phyloP scores from a whole-genome alignment of 2,888 invertebrate species.

The Biston betularia region DNA sequence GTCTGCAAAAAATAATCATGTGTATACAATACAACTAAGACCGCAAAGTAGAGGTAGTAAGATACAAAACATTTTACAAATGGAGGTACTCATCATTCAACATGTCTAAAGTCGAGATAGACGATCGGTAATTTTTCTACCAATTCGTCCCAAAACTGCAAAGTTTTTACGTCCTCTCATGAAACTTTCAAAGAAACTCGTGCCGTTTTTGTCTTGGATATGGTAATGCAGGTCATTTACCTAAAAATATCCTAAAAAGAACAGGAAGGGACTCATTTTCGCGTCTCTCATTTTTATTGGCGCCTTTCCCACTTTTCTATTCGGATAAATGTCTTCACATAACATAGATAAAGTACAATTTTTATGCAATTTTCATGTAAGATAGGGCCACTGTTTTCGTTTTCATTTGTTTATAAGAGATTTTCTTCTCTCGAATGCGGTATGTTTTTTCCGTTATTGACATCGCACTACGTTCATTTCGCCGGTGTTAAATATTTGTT shows the following conservation, averaged over 20 bases:
- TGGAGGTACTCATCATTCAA: too few species aligned
- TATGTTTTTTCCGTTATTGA: too few species aligned
- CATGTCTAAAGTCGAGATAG: too few species aligned
- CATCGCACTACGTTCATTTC: too few species aligned
- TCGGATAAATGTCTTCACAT: background rate
- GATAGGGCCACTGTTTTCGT: too few species aligned
- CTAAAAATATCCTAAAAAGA: slow-evolving; percentile 5
- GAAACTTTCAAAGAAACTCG: slow-evolving; percentile 13
- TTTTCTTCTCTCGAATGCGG: too few species aligned
- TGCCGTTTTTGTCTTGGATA: slow-evolving; percentile 12
- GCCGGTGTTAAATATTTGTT: too few species aligned
- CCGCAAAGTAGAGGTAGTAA: too few species aligned
- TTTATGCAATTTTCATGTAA: background rate
- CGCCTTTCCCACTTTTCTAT: slow-evolving; percentile 4
- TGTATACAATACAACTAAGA: too few species aligned
- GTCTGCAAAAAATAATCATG: too few species aligned
- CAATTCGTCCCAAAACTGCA: slow-evolving; percentile 3
- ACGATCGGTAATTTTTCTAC: slow-evolving; percentile 8
- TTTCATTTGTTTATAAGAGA: too few species aligned
- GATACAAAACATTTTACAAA: too few species aligned
- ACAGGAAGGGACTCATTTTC: slow-evolving; percentile 19
- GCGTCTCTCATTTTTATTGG: slow-evolving; percentile 11
- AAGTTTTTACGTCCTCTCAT: slow-evolving; percentile 6
- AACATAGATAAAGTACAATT: background rate
- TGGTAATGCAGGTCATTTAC: slow-evolving; percentile 15